Base-by-base conservation (phyloP, 2,888 invertebrate species). In the Boloria euphrosyne region DNA sequence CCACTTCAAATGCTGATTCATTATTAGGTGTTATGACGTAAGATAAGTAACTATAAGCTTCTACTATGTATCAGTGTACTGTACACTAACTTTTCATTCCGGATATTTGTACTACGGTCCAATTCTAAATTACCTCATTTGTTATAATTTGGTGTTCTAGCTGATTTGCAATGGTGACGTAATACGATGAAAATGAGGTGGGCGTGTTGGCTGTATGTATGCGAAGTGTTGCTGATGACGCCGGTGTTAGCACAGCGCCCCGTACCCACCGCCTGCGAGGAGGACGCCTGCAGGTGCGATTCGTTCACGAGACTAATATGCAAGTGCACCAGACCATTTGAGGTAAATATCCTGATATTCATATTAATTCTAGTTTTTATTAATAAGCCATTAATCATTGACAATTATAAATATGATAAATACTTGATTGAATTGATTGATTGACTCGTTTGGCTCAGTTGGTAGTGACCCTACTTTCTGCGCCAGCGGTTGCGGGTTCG, bases 201-300 rank as follows among this genome's bases (percentile, higher is more conserved):
- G 82, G 72, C 78, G 77, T 87, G 87, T 86, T 88, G 86, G 89
- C 80, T 22, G 22, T 22, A 3, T 22, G 22, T 22, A 3, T 22
- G 22, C 22, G 22, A 22, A 78, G 75, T 81, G 65, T 81, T 80
- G 80, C 80, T 89, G 74, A 76, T 73, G 66, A 84, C 80, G 76
- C 79, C 74, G 65, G 73, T 77, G 51, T 71, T 79, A 44, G 84
- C 85, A 75, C 87, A 86, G 75, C 73, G 79, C 22, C 67, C 74
- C 68, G 78, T 81, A 63, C 90, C 88, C 57, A 90, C 88, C 61
- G 78, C 91, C 66, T 94, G 94, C 82, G 86, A 93, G 71, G 92
- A 93, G 73, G 86, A 92, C 54, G 90, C 90, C 55, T 94, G 94
- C 78, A 88, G 84, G 67, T 94, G 94, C 81, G 93, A 94, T 80